Conservation (phyloP, 2,888 invertebrate species). For the Frankliniella fusca region DNA sequence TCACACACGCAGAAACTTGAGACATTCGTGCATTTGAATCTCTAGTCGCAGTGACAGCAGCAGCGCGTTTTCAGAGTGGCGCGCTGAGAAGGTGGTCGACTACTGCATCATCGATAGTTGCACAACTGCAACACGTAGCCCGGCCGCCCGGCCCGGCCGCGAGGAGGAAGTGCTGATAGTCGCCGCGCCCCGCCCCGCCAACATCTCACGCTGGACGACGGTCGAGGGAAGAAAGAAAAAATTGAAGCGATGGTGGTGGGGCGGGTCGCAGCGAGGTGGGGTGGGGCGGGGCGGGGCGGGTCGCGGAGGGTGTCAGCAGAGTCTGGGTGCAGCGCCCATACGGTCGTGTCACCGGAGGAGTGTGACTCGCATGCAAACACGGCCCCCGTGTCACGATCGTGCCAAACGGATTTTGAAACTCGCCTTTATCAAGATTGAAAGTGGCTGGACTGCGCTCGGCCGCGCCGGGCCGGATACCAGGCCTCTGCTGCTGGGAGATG, state of each 20-base stretch:
- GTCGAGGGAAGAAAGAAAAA: not conserved
- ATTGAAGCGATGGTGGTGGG: not conserved
- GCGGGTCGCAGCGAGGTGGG: no score
- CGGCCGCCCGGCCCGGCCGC: not conserved
- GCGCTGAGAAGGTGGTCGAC: not conserved
- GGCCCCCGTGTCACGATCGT: not conserved
- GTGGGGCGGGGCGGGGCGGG: not conserved
- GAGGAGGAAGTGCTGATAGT: not conserved
- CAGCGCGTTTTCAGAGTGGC: not conserved
- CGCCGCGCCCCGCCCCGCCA: no score
- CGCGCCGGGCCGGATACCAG: not conserved
- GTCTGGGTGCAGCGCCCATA: not conserved
- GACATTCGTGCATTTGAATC: no score
- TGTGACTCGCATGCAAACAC: not conserved
- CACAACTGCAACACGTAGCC: no score
- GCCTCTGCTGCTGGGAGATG: no score
- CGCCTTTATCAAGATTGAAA: not conserved
- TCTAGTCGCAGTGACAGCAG: no score
- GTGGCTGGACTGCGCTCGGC: not conserved
- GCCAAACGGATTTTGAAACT: not conserved
- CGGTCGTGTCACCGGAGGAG: not conserved
- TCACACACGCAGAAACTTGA: no score
- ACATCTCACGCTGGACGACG: not conserved
- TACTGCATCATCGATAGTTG: not conserved
- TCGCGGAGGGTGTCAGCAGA: no score